phyloP scores from a whole-genome alignment of 1,140 invertebrate genomes.

The Zeugodacus cucurbitae region DNA sequence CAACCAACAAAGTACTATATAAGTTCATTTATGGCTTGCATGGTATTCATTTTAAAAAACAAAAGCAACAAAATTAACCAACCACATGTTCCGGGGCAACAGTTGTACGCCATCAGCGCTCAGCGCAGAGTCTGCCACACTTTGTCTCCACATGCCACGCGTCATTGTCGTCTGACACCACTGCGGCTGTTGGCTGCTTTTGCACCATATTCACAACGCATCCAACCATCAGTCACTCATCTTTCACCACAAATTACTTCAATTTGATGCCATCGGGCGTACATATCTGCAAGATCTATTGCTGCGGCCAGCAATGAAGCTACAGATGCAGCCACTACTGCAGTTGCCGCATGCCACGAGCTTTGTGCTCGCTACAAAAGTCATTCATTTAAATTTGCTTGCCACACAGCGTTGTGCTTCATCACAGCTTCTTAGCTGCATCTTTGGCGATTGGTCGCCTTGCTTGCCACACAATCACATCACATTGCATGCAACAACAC shows the following conservation, averaged over 20 bases:
- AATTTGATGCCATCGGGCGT: constrained; percentile 26
- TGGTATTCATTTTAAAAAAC: too few species aligned
- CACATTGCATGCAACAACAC: too few species aligned
- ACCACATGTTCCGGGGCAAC: background rate
- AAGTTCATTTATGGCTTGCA: too few species aligned
- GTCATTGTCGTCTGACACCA: background rate
- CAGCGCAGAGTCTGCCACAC: background rate
- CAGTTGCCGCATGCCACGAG: background rate
- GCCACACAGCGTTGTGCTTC: background rate
- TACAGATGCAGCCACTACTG: background rate
- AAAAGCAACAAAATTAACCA: too few species aligned
- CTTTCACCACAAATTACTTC: constrained; percentile 33
- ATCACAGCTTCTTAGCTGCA: too few species aligned
- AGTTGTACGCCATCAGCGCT: background rate
- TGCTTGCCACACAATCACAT: background rate
- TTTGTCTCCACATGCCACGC: background rate
- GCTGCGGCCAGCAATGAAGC: background rate
- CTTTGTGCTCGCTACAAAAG: background rate
- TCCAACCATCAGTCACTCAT: constrained; percentile 12
- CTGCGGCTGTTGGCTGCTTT: background rate
- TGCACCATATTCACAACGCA: background rate
- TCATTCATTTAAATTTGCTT: background rate
- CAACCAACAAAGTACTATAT: too few species aligned
- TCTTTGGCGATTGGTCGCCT: background rate
- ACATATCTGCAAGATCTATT: background rate